Base-by-base conservation (phyloP, 2,888 invertebrate genomes). In the Zygaena filipendulae region DNA sequence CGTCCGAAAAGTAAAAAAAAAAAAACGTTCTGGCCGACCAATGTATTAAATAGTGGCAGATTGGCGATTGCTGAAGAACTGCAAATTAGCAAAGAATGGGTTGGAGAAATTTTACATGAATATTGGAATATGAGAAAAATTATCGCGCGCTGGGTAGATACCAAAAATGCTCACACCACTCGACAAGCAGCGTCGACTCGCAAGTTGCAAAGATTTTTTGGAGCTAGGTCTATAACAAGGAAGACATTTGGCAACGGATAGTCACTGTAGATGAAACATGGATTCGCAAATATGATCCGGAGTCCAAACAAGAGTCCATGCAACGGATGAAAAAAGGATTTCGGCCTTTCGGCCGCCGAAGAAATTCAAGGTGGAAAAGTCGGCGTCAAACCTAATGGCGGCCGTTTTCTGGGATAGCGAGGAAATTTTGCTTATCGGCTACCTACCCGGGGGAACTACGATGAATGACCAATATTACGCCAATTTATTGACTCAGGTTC, bases 281-380 rank as follows among this genome's bases (percentile, higher is more conserved):
- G 38, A 34, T 35, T 10, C 32, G 30, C 7, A 30, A 33, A n/a
- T 38, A 27, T 23, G 30, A 38, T 30, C 30, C 29, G 9, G 38
- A 37, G 20, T 33, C 33, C 14, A 30, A 34, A 31, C 30, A 36
- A 21, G 29, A 34, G 16, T 34, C 29, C 7, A 31, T 25, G 28
- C 37, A 32, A 21, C 32, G 30, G 32, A 29, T 29, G 12, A 25
- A 30, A 30, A 36, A 7, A 7, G 16, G 16, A 16, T 4, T 16
- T n/a, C n/a, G 18, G 16, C 24, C 18, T 23, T 27, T 27, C 28
- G 25, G 25, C 18, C 25, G 19, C 34, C 25, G 10, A 24, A 27
- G 30, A 33, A 33, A 24, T 33, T 28, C 10, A 30, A 34, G 20
- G 28, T 34, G 13, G 11, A 25, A 29, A 24, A 23, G 26, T 27